Base-by-base conservation (phyloP, 53 echinoderm and acorn worm species). In the Mesocentrotus franciscanus region DNA sequence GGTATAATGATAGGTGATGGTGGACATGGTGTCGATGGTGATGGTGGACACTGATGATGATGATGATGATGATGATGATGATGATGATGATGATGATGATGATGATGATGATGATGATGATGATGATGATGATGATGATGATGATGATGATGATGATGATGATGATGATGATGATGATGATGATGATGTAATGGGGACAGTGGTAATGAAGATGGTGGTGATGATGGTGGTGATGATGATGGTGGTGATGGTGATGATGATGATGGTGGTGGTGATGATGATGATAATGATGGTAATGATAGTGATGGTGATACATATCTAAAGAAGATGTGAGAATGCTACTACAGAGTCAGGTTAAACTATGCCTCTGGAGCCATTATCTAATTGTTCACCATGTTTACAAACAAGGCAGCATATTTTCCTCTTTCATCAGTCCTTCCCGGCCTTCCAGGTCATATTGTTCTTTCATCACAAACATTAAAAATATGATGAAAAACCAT, bases 21-120 rank as follows among this genome's bases (percentile, higher is more conserved):
- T 58, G 58, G 58, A 58, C 56, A 58, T 87, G 57, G 24, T 56
- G 85, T 30, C 56, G 85, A 57, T 56, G 0, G 56, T 24, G 85
- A 60, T 94, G 85, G 11, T 92, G 71, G 34, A 6, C 30, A 61
- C 11, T 58, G 61, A 94, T 30, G 94, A 83, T 27, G 60, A 94
- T 94, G 94, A 60, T 85, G 84, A 60, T 94, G 64, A 85, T 34
- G 89, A 85, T 95, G 95, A 95, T 22, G 89, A 85, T 89, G 70
- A 89, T 89, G 95, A 64, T 85, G 72, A 39, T 85, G 68, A 66
- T 95, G 90, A 89, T 62, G 89, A 6, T 89, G 56, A 49, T 89
- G 90, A 36, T 85, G 57, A 26, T 85, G 30, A 22, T 95, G 85
- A 85, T 64, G 64, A 1, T 83, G 32, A 22, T 83, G 15, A 61